phyloP scores from a whole-genome alignment of 53 echinoderm and acorn worm genomes.

The Stichopus horrens region DNA sequence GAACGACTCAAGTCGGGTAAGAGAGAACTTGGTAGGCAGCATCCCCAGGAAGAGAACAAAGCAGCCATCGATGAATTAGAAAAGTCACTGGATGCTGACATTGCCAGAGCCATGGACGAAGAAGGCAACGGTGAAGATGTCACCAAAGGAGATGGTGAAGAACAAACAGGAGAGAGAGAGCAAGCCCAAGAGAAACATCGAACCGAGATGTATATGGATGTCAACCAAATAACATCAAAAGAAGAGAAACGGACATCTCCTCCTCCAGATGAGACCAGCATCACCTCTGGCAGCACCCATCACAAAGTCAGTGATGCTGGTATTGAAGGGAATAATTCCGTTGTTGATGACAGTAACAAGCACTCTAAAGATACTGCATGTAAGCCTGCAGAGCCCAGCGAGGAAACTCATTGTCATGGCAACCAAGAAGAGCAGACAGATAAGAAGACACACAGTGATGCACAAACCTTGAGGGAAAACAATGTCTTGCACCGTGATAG shows the following conservation, averaged over 20 bases:
- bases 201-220: constrained; percentile 38
- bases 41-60: constrained; percentile 30
- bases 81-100: constrained; percentile 91
- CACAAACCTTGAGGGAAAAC: not conserved
- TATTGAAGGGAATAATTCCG: not conserved
- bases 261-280: not conserved
- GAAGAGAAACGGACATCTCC: not conserved
- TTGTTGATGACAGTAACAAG: not conserved
- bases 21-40: constrained; percentile 32
- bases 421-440: not conserved
- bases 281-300: not conserved
- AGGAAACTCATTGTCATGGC: not conserved
- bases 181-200: not conserved
- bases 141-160: not conserved
- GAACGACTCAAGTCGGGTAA: constrained; percentile 61
- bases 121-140: constrained; percentile 23
- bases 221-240: not conserved
- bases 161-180: not conserved
- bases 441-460: not conserved
- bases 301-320: not conserved
- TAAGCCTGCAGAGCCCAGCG: not conserved
- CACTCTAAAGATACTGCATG: not conserved
- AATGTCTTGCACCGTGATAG: not conserved
- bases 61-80: constrained; percentile 64
- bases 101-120: constrained; percentile 87